Base-by-base conservation (phyloP, 2,888 invertebrate genomes). In the Deroplatys truncata region DNA sequence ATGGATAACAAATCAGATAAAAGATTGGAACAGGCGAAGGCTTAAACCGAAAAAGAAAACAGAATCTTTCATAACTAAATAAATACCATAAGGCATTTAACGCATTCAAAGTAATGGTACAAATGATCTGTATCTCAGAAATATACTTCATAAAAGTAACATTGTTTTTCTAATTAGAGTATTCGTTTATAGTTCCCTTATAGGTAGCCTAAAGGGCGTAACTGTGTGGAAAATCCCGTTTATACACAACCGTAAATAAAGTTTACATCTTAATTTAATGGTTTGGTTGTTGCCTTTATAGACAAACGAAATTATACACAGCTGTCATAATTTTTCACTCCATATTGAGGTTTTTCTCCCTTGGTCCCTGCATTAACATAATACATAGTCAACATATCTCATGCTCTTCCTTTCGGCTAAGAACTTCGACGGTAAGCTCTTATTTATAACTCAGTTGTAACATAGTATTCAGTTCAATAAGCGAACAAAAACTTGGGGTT, bases 241-340 rank as follows among this genome's bases (percentile, higher is more conserved):
- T 9, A 9, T 29, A 86, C 86, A 86, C 56, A 86, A 86, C 28
- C 35, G n/a, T 87, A 87, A 87, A 87, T 87, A 87, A 87, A n/a
- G 16, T 25, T n/a, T 83, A 35, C 43, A 87, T 87, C 87, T 35
- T 87, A 28, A 87, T 83, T 29, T n/a, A 35, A 85, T 85, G 85
- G n/a, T 28, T 56, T 31, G 56, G 1, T 28, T 86, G 56, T 86
- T 72, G 7, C 29, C 35, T 87, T 35, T 83, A 87, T 3, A 28
- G 43, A 83, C 87, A 83, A 87, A 87, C 86, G 25, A 4, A 83
- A 87, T 87, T 87, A 83, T 83, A 82, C 87, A 82, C 20, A 72
- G 56, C 56, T 72, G 56, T 72, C 56, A 25, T 72, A 72, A 72
- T 72, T 72, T 20, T 72, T 72, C 56, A 72, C 20, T 72, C 56